Conservation (phyloP, 2,113 vertebrate species). For the Engraulis encrasicolus region DNA sequence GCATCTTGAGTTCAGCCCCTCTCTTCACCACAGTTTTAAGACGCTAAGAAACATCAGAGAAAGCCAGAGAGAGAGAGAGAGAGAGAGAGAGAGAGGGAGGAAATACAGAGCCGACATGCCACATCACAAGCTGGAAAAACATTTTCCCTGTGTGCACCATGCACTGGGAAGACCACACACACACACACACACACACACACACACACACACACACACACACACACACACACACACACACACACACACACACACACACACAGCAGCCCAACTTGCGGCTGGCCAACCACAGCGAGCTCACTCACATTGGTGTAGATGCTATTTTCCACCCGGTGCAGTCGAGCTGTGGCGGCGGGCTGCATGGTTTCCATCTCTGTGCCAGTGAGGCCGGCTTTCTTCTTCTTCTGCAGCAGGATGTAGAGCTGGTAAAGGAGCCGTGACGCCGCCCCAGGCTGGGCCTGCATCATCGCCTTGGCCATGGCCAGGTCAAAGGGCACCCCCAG, state of each 20-base stretch:
- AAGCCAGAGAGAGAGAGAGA: conserved; percentile 37
- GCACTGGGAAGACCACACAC: neutral
- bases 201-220: neutral
- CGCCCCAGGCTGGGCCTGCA: conserved; percentile 83
- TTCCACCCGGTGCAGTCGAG: conserved; percentile 71
- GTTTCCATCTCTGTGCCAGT: conserved; percentile 73
- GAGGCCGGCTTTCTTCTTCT: conserved; percentile 78
- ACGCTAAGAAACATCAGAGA: conserved; percentile 61
- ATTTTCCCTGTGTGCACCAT: neutral
- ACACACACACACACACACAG: neutral
- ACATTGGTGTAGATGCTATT: conserved; percentile 81
- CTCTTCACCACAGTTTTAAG: conserved; percentile 73
- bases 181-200: neutral
- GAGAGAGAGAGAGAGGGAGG: conserved; percentile 19
- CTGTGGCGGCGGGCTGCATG: conserved; percentile 69
- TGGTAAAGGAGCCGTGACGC: conserved; percentile 87
- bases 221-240: too few species aligned
- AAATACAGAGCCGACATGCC: neutral
- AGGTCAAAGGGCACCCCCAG: conserved; percentile 86
- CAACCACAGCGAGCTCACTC: too few species aligned
- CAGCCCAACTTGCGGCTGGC: neutral
- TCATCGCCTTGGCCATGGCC: conserved; percentile 80
- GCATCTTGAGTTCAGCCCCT: conserved; percentile 77
- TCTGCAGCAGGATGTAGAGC: conserved; percentile 85
- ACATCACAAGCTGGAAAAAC: neutral